A percentile compares a stretch with the other conserved stretches of the same genome.
These are phyloP conservation scores for Hartigia nigra DNA, from an alignment of 2,888 invertebrate genomes.

Conservation along the genomic window DNA sequence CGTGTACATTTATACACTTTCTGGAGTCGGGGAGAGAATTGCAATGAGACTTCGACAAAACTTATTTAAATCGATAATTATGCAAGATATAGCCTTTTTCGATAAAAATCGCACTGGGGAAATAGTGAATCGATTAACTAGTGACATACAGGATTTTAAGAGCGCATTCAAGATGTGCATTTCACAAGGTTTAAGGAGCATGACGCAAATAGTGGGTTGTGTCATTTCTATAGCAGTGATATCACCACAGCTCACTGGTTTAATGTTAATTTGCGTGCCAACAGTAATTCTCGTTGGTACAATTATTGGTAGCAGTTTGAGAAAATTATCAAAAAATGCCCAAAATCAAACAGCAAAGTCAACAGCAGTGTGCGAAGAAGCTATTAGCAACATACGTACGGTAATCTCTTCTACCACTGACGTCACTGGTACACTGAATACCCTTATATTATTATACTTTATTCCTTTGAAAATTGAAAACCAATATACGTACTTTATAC, in stretches of 20 bases:
- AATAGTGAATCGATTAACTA: conserved; percentile 88
- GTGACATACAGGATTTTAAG: conserved; percentile 97
- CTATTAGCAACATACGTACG: conserved; percentile 91
- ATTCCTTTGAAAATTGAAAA: background rate
- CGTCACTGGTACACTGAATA: no score
- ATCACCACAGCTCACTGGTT: conserved; percentile 89
- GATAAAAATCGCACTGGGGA: conserved; percentile 93
- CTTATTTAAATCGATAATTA: conserved; percentile 84
- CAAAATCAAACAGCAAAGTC: conserved; percentile 90
- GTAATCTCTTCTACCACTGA: conserved; percentile 66
- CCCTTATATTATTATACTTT: background rate
- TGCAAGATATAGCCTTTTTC: conserved; percentile 91
- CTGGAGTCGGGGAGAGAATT: conserved; percentile 89
- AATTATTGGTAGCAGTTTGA: conserved; percentile 81
- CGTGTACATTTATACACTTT: conserved; percentile 86
- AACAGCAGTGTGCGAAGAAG: conserved; percentile 92
- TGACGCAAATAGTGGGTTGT: conserved; percentile 88
- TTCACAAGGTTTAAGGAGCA: conserved; percentile 89
- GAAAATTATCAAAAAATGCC: conserved; percentile 81
- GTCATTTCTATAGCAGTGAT: conserved; percentile 83
- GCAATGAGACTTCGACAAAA: conserved; percentile 84
- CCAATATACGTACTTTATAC: background rate
- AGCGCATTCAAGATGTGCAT: conserved; percentile 94
- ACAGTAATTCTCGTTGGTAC: conserved; percentile 87
- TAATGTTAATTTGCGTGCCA: conserved; percentile 88